phyloP scores from a whole-genome alignment of 2,888 invertebrate species.

The Tenthredo mesomela region DNA sequence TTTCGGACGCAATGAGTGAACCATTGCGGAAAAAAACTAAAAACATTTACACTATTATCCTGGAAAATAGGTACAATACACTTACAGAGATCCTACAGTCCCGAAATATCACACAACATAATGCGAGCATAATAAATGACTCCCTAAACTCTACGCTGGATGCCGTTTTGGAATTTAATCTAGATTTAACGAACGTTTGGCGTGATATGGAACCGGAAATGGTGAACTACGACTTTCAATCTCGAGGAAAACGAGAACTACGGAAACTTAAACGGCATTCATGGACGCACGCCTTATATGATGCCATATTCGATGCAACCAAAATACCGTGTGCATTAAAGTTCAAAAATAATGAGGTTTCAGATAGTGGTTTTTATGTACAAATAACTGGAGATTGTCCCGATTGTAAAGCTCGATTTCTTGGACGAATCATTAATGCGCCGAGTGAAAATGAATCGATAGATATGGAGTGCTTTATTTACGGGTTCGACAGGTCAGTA shows the following conservation, averaged over 20 bases:
- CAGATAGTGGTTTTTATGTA: not conserved
- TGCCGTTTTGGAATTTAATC: not conserved
- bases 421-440: not conserved
- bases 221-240: not conserved
- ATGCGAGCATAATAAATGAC: no score
- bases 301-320: not conserved
- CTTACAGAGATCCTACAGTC: no score
- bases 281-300: not conserved
- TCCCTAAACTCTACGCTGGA: not conserved
- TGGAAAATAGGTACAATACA: no score
- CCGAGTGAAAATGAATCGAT: not conserved
- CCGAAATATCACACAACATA: no score
- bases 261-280: not conserved
- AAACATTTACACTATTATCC: no score
- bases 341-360: not conserved
- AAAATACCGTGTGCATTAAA: not conserved
- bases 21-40: no score
- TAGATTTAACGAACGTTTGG: not conserved
- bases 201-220: not conserved
- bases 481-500: not conserved
- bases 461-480: not conserved
- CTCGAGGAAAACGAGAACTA: not conserved
- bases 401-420: not conserved
- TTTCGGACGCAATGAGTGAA: no score
- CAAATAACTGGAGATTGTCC: not conserved